Conservation (phyloP, 2,888 invertebrate species). For the Iphiclides podalirius region DNA sequence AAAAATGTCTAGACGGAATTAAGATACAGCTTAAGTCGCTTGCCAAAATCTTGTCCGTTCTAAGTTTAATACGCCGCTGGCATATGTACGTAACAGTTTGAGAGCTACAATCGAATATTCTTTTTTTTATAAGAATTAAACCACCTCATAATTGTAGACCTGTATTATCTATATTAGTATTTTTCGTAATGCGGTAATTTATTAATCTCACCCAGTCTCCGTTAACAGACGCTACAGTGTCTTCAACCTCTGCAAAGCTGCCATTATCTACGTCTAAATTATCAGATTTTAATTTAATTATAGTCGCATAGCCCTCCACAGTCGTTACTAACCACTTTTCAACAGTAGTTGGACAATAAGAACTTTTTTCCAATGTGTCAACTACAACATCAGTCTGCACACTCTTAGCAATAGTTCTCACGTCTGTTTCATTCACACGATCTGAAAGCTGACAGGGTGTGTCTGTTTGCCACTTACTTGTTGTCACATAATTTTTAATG, state of each 20-base stretch:
- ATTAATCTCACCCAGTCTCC: too few species aligned
- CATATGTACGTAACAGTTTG: too few species aligned
- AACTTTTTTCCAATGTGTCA: conserved; percentile 2
- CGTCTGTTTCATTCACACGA: conserved; percentile 20
- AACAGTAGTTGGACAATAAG: background rate
- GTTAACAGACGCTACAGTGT: background rate
- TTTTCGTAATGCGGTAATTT: too few species aligned
- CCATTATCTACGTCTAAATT: background rate
- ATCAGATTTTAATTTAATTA: too few species aligned
- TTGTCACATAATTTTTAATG: conserved; percentile 1
- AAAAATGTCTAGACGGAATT: conserved; percentile 14
- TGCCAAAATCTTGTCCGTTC: conserved; percentile 7
- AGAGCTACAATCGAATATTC: background rate
- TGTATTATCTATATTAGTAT: too few species aligned
- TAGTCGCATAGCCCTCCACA: too few species aligned
- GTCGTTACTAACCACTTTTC: background rate
- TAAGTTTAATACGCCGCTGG: background rate
- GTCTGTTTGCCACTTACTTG: too few species aligned
- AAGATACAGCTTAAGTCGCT: conserved; percentile 5
- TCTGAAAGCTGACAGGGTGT: too few species aligned
- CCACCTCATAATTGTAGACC: too few species aligned
- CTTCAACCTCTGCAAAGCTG: background rate
- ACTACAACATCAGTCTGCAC: conserved; percentile 30
- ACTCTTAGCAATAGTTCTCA: conserved; percentile 28
- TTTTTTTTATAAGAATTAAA: too few species aligned